Evolutionary conservation across 1,140 invertebrate genomes (phyloP).

Genomic region (Lithobius niger): DNA sequence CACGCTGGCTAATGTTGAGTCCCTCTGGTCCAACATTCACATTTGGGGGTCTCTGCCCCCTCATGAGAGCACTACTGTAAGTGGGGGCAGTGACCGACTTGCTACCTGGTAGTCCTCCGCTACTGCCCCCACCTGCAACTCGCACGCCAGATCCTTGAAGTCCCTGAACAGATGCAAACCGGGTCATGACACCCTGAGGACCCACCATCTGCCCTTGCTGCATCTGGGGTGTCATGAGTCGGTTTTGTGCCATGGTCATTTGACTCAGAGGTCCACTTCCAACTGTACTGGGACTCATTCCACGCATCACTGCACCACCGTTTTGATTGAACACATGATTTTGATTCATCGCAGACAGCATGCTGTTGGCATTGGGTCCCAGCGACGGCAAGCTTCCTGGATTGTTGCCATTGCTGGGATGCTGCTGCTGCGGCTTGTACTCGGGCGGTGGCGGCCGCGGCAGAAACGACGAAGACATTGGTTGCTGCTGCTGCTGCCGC

Average conservation of each 20-base stretch:
- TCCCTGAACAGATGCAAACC: no score
- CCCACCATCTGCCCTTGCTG: no score
- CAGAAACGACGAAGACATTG: constrained; percentile 15
- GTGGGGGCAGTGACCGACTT: no score
- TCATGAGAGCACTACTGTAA: constrained; percentile 30
- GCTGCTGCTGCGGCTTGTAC: constrained; percentile 1
- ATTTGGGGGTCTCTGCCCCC: constrained; percentile 33
- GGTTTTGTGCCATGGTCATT: no score
- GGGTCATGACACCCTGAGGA: no score
- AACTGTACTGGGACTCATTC: no score
- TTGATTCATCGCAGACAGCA: neutral
- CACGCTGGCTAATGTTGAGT: constrained; percentile 31
- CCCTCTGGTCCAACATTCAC: constrained; percentile 35
- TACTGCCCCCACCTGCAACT: no score
- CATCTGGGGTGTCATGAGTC: no score
- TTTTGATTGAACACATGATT: neutral
- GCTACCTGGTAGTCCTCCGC: no score
- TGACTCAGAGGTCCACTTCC: no score
- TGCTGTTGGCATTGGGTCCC: neutral
- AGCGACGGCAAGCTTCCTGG: neutral
- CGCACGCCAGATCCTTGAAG: no score
- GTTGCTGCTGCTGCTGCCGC: constrained; percentile 17
- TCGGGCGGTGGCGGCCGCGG: constrained; percentile 3
- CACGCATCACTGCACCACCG: no score
- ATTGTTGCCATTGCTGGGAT: neutral